Evolutionary conservation across 1,140 invertebrate genomes (phyloP).

Genomic region (Drosophila sturtevanti): DNA sequence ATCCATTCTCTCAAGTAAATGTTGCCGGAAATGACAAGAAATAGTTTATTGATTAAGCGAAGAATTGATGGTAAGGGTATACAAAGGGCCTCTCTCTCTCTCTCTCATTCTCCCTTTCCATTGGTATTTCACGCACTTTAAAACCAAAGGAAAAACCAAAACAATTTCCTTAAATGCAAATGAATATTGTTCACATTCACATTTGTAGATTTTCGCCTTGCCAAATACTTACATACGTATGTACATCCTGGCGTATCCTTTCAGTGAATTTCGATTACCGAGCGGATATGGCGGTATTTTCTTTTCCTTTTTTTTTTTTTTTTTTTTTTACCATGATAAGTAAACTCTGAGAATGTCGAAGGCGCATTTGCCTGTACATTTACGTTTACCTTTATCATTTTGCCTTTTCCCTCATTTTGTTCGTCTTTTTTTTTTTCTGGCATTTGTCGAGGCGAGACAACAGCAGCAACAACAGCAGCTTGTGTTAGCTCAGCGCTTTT

Average conservation of each 20-base stretch:
- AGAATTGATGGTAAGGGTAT: neutral
- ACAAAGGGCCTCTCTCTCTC: neutral
- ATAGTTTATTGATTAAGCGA: too few species aligned
- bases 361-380: neutral
- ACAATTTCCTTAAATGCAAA: constrained; percentile 67
- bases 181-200: constrained; percentile 32
- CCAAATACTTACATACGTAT: constrained; percentile 40
- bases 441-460: constrained; percentile 14
- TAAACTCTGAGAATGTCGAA: constrained; percentile 30
- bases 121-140: neutral
- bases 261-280: constrained; percentile 66
- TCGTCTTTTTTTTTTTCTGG: constrained; percentile 2
- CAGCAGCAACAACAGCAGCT: neutral
- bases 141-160: constrained; percentile 29
- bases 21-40: too few species aligned
- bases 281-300: constrained; percentile 62
- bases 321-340: constrained; percentile 38
- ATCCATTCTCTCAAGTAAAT: too few species aligned
- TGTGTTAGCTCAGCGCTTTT: constrained; percentile 45
- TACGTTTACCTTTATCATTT: constrained; percentile 13
- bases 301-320: too few species aligned
- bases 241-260: constrained; percentile 34
- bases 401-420: constrained; percentile 9
- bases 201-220: constrained; percentile 41
- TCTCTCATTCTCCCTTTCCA: too few species aligned